Percentiles rank a stretch among this genome's conserved stretches.
Evolutionary conservation across 2,888 invertebrate genomes (phyloP).

Genomic region (Pseudanteris insignis): DNA sequence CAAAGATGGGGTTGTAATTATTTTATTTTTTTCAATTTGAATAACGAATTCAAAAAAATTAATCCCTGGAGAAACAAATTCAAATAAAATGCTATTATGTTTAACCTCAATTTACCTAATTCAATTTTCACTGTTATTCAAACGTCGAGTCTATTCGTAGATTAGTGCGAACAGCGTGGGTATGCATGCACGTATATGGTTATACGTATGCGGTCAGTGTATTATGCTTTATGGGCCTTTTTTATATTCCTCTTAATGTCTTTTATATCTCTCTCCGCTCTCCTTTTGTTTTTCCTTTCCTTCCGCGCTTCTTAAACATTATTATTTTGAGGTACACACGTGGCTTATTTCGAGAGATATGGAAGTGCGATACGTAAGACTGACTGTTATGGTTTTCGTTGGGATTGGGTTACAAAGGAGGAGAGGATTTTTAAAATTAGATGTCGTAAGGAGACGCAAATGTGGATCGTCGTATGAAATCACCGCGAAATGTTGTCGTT

Average conservation of each 20-base stretch:
- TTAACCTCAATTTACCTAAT: too few relatives aligned
- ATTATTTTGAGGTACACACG: background rate
- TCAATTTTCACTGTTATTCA: too few relatives aligned
- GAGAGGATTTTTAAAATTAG: conserved; percentile 39
- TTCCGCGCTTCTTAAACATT: conserved; percentile 6
- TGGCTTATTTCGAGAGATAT: conserved; percentile 34
- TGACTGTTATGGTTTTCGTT: conserved; percentile 31
- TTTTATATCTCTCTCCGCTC: conserved; percentile 24
- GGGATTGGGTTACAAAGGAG: conserved; percentile 39
- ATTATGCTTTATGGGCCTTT: conserved; percentile 3
- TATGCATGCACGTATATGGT: conserved; percentile 1
- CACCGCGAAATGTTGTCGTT: conserved; percentile 2
- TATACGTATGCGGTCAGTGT: conserved; percentile 9
- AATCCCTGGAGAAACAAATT: too few relatives aligned
- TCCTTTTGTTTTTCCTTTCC: conserved; percentile 13
- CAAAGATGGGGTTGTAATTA: too few relatives aligned
- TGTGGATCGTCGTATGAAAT: conserved; percentile 20
- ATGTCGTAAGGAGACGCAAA: conserved; percentile 27
- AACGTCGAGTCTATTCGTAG: too few relatives aligned
- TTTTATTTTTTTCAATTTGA: too few relatives aligned
- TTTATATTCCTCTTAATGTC: conserved; percentile 9
- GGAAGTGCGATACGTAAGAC: conserved; percentile 29
- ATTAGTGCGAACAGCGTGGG: background rate
- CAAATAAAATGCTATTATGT: too few relatives aligned
- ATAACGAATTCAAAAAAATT: too few relatives aligned